Evolutionary conservation across 2,797 vertebrate species (phyloP), one percentile per base, ranked within the genome.

Genomic region (Pipistrellus kuhlii): DNA sequence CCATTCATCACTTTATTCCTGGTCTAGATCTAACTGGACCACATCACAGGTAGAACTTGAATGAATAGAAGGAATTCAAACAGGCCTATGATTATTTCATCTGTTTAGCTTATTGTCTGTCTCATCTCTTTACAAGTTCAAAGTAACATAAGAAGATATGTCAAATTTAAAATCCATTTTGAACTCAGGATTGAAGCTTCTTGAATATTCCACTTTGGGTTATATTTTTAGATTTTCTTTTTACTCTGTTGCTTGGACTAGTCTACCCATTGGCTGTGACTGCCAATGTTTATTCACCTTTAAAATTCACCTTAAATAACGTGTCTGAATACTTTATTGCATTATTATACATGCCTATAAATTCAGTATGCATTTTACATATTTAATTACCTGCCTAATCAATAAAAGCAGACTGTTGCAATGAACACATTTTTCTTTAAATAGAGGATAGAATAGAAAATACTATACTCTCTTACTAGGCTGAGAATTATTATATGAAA

Each of bases 1-100:
- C 44, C 3, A 7, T 41, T 85, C 88, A 62, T 20, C 5, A 41
- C 68, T 51, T 62, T 64, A 44, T 71, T 87, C 20, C 85, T 13
- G 46, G 2, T 84, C 35, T 73, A 46, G 1, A 55, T 55, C 8
- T 64, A 27, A 69, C 3, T 38, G 32, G 72, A 86, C 41, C 55
- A 23, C 30, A 21, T 0, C 23, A 13, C 4, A 72, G 57, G 30
- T 30, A 35, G 30, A 86, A 7, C 21, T 8, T 53, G 8, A 95
- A 57, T 64, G 17, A 78, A 57, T n/a, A n/a, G 72, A 88, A 94
- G 59, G 6, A 15, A 12, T 71, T 94, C n/a, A 94, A 27, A 51
- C 4, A 69, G 30, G 44, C 8, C 27, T 3, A 46, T 7, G 30
- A 57, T 66, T 75, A 14, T 51, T 76, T 75, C 9, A 75, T 83